A percentile compares a stretch with the other conserved stretches of the same genome.
Evolutionary conservation across 2,797 vertebrate genomes (phyloP).

Genomic region (Myripristis jacobus): DNA sequence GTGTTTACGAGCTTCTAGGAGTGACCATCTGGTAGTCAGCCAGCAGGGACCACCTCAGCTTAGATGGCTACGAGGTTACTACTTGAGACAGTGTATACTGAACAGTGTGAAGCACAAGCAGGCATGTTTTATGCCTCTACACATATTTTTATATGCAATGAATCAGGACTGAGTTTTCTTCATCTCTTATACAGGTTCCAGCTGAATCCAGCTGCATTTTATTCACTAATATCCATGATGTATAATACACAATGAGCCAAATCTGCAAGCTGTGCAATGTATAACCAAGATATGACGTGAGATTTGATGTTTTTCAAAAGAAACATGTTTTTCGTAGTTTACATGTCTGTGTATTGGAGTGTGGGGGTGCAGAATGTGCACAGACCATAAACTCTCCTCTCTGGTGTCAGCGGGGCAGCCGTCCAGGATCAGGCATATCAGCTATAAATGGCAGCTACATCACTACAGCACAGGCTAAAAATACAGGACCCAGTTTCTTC

Average conservation of each 20-base stretch:
- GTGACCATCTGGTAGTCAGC: neutral
- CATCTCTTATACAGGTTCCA: too few species aligned
- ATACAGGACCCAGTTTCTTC: slow-evolving; percentile 61
- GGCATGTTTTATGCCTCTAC: too few species aligned
- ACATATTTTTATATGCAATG: too few species aligned
- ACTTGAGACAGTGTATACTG: too few species aligned
- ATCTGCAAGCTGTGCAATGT: neutral
- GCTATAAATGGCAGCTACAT: slow-evolving; percentile 76
- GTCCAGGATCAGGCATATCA: slow-evolving; percentile 59
- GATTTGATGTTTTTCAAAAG: slow-evolving; percentile 4
- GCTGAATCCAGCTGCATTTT: neutral
- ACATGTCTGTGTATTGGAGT: slow-evolving; percentile 5
- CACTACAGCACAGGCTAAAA: slow-evolving; percentile 69
- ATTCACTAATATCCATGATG: slow-evolving; percentile 9
- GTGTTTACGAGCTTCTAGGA: neutral
- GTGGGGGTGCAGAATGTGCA: slow-evolving; percentile 38
- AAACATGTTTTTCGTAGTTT: slow-evolving; percentile 1
- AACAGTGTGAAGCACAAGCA: too few species aligned
- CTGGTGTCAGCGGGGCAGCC: slow-evolving; percentile 58
- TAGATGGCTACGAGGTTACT: too few species aligned
- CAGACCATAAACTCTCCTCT: slow-evolving; percentile 47
- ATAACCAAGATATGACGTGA: too few species aligned
- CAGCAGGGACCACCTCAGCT: neutral
- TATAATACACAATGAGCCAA: neutral
- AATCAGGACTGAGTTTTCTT: too few species aligned